Percentiles rank a stretch among this genome's conserved stretches.
phyloP scores from a whole-genome alignment of 1,140 invertebrate species.

The Philotrypesis tridentata region DNA sequence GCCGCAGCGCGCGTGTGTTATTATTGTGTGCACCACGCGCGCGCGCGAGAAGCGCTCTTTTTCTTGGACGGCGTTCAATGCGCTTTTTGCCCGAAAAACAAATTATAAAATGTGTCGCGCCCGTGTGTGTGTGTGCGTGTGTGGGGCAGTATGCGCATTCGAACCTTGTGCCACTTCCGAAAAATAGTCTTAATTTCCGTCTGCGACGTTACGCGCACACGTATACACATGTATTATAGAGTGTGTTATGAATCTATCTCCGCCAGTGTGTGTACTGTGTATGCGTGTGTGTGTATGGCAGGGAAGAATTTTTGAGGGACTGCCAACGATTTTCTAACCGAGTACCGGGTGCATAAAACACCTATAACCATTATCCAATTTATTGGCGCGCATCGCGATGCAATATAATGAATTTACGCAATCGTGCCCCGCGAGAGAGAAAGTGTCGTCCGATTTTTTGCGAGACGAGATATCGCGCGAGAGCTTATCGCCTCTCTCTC shows the following conservation, averaged over 20 bases:
- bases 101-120: conserved; percentile 2
- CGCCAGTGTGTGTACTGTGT: no score
- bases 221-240: no score
- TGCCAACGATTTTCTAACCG: conserved; percentile 41
- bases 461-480: no score
- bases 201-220: neutral
- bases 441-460: no score
- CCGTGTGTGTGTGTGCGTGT: no score
- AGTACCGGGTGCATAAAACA: no score
- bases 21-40: neutral
- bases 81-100: neutral
- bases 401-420: no score
- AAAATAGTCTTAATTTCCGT: conserved; percentile 44
- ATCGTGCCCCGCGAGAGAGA: no score
- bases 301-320: conserved; percentile 37
- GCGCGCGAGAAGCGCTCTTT: neutral
- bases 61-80: neutral
- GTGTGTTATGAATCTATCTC: conserved; percentile 5
- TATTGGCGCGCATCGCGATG: neutral
- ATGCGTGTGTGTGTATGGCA: no score
- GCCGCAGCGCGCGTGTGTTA: neutral
- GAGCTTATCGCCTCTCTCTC: no score
- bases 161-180: conserved; percentile 46
- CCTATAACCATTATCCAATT: conserved; percentile 30
- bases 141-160: no score